Evolutionary conservation across 1,140 invertebrate species (phyloP).

Genomic region (Helicoverpa armigera): DNA sequence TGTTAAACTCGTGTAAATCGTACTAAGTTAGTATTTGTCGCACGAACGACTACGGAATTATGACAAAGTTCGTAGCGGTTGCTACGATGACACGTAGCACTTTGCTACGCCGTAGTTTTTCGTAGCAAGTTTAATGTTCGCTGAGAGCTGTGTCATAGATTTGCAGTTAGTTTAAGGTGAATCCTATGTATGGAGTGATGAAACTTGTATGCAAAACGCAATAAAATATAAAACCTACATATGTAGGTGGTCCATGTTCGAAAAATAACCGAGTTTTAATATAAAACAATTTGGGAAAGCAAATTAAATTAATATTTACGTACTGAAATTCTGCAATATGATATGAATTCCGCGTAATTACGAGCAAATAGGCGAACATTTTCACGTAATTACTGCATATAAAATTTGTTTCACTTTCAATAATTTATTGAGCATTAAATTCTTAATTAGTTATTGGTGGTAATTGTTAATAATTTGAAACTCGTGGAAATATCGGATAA

Average conservation of each 20-base stretch:
- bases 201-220: background rate
- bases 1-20: background rate
- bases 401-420: background rate
- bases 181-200: background rate
- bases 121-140: conserved; percentile 14
- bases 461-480: background rate
- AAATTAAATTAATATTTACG: background rate
- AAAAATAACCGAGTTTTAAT: too few species aligned
- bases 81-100: conserved; percentile 44
- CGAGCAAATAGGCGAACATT: background rate
- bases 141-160: conserved; percentile 1
- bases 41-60: conserved; percentile 1
- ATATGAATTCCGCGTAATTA: conserved; percentile 1
- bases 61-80: conserved; percentile 17
- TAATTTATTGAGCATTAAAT: background rate
- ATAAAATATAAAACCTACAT: background rate
- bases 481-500: background rate
- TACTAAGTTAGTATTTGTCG: conserved; percentile 1
- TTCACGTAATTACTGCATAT: background rate
- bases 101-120: conserved; percentile 36
- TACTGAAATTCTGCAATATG: background rate
- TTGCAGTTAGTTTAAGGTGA: background rate
- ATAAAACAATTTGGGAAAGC: background rate
- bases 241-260: background rate
- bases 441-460: background rate